Evolutionary conservation across 1,140 invertebrate genomes (phyloP).

Genomic region (Venturia canescens): DNA sequence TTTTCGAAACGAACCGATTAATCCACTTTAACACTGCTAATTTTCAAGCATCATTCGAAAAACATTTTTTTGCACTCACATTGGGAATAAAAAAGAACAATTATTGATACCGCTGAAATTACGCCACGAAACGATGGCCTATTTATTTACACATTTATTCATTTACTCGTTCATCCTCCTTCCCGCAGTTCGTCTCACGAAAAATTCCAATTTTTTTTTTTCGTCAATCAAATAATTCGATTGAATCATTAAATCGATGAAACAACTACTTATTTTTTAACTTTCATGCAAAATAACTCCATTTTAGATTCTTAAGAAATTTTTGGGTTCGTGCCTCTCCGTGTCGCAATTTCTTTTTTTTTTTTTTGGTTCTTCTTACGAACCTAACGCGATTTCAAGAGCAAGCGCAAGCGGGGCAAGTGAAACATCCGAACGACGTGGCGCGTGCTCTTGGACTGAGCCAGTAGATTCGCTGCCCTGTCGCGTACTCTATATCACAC

Average conservation of each 20-base stretch:
- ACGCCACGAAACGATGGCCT: too few relatives aligned
- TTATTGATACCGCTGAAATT: not conserved
- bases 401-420: constrained; percentile 14
- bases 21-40: not conserved
- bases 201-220: too few relatives aligned
- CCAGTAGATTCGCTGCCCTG: constrained; percentile 53
- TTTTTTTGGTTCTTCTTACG: not conserved
- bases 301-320: too few relatives aligned
- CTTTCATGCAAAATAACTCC: too few relatives aligned
- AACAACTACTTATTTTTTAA: too few relatives aligned
- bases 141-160: too few relatives aligned
- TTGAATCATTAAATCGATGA: too few relatives aligned
- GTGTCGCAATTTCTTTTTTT: not conserved
- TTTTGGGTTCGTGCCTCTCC: too few relatives aligned
- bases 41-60: not conserved
- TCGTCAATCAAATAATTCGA: too few relatives aligned
- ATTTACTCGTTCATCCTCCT: too few relatives aligned
- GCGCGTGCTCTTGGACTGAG: constrained; percentile 58
- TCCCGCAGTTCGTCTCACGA: too few relatives aligned
- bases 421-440: constrained; percentile 61
- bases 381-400: not conserved
- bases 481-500: constrained; percentile 57
- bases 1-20: not conserved
- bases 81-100: not conserved
- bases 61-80: constrained; percentile 31